Percentiles rank a stretch among this genome's conserved stretches.
Evolutionary conservation across 2,888 invertebrate species (phyloP).

Genomic region (Pomacea canaliculata): DNA sequence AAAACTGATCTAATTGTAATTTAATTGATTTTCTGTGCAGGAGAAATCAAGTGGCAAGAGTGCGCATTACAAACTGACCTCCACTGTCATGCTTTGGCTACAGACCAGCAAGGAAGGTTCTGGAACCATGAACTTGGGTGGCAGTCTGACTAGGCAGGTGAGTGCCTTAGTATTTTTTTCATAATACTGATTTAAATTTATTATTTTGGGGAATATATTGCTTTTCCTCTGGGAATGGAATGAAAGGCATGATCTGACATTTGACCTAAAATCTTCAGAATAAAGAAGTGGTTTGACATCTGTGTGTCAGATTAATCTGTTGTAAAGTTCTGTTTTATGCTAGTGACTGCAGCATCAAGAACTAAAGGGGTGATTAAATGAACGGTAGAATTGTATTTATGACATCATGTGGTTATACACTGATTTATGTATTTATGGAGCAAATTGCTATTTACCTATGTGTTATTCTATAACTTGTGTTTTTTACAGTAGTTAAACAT

Average conservation of each 20-base stretch:
- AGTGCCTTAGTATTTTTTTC: neutral
- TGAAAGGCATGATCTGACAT: neutral
- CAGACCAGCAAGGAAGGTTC: slow-evolving; percentile 95
- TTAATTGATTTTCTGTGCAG: slow-evolving; percentile 64
- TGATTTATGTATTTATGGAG: no score
- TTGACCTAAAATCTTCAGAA: no score
- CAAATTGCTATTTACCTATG: no score
- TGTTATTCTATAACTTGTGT: no score
- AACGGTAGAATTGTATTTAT: no score
- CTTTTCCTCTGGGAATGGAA: neutral
- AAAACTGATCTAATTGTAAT: no score
- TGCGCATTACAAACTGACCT: slow-evolving; percentile 98
- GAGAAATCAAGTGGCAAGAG: slow-evolving; percentile 91
- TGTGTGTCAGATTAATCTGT: no score
- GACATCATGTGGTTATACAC: no score
- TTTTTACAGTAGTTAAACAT: neutral
- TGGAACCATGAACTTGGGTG: slow-evolving; percentile 99
- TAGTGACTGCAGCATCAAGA: no score
- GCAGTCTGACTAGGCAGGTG: slow-evolving; percentile 96
- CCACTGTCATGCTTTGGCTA: slow-evolving; percentile 99
- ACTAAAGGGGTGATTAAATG: no score
- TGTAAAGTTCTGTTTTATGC: no score
- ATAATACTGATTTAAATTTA: slow-evolving; percentile 35
- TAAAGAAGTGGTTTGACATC: no score
- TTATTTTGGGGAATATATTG: neutral